A percentile compares a stretch with the other conserved stretches of the same genome.
These are phyloP conservation scores for Patella depressa DNA, from an alignment of 2,888 invertebrate species.

Conservation along the genomic window DNA sequence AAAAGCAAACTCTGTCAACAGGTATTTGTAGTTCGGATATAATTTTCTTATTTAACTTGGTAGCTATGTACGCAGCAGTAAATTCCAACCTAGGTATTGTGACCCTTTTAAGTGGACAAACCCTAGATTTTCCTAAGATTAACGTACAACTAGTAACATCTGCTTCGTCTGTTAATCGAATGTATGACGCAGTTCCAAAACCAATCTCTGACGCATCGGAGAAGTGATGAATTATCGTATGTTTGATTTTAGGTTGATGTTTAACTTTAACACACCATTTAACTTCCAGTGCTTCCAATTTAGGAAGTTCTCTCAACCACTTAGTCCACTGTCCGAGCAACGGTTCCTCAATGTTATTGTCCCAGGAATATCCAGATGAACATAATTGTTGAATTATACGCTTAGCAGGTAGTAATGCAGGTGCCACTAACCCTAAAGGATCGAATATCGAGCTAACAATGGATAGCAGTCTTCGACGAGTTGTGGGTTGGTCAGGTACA, in stretches of 20 bases:
- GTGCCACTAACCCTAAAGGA: slow-evolving; percentile 39
- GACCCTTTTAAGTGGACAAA: slow-evolving; percentile 30
- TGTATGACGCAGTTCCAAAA: slow-evolving; percentile 34
- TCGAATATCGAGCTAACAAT: slow-evolving; percentile 40
- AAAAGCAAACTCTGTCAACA: slow-evolving; percentile 25
- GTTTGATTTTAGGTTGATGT: slow-evolving; percentile 14
- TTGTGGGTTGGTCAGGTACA: slow-evolving; percentile 28
- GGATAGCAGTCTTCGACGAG: slow-evolving; percentile 35
- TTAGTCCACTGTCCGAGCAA: slow-evolving; percentile 28
- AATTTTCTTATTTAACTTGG: slow-evolving; percentile 25
- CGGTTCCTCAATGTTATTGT: slow-evolving; percentile 29
- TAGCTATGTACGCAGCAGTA: slow-evolving; percentile 26
- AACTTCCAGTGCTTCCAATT: slow-evolving; percentile 28
- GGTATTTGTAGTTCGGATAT: slow-evolving; percentile 24
- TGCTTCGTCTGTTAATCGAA: slow-evolving; percentile 23
- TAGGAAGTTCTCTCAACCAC: slow-evolving; percentile 32
- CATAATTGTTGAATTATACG: slow-evolving; percentile 35
- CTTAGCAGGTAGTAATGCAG: slow-evolving; percentile 32
- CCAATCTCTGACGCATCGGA: slow-evolving; percentile 33
- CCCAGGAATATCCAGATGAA: slow-evolving; percentile 35
- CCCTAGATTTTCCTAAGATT: slow-evolving; percentile 29
- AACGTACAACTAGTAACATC: slow-evolving; percentile 17
- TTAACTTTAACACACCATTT: slow-evolving; percentile 32
- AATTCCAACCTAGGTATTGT: slow-evolving; percentile 27
- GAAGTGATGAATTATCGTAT: slow-evolving; percentile 35